These are phyloP conservation scores for Euura saliciscinereae DNA, from an alignment of 1,140 invertebrate species.

Conservation along the genomic window DNA sequence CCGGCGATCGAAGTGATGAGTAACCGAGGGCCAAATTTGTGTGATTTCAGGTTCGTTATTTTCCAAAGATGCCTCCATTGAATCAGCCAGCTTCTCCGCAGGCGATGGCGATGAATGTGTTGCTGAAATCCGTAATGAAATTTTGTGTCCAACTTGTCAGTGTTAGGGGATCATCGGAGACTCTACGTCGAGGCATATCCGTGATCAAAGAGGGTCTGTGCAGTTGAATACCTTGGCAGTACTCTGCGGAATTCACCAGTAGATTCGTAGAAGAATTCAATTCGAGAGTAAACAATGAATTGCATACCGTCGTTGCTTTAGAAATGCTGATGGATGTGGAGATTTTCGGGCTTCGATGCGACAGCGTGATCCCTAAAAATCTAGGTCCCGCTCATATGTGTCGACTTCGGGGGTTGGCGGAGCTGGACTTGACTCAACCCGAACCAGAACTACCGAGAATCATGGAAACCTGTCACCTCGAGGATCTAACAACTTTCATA, in stretches of 20 bases:
- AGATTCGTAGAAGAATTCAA: neutral
- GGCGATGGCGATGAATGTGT: neutral
- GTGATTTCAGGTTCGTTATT: no score
- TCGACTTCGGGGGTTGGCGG: neutral
- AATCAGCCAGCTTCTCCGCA: neutral
- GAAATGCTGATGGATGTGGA: neutral
- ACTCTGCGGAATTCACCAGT: no score
- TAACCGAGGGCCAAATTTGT: no score
- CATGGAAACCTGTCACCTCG: no score
- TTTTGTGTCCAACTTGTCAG: neutral
- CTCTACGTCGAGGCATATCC: no score
- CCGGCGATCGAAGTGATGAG: no score
- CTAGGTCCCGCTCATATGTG: neutral
- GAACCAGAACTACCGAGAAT: no score
- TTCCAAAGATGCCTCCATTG: neutral
- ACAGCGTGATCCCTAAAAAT: neutral
- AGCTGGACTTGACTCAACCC: neutral
- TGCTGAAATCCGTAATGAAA: neutral
- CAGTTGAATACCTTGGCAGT: no score
- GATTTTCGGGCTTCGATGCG: neutral
- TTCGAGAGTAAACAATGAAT: neutral
- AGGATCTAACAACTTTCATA: no score
- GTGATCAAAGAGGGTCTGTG: no score
- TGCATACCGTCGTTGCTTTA: neutral
- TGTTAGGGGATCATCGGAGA: neutral